Base-by-base conservation (phyloP, 2,888 invertebrate genomes). In the Masnerella sp. region DNA sequence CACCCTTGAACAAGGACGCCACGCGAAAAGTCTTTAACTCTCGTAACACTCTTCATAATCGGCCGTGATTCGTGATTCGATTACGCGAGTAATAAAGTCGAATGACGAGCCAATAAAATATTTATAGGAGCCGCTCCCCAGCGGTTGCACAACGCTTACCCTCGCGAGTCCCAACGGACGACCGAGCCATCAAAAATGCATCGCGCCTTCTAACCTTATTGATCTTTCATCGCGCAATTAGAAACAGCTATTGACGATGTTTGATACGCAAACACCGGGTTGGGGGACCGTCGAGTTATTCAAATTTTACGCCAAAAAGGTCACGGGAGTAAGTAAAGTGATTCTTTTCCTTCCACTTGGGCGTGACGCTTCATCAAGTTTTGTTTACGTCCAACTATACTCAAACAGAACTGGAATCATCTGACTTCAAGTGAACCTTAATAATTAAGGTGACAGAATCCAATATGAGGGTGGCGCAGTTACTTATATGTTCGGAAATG, bases 91-190 rank as follows among this genome's bases (percentile, higher is more conserved):
- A 81, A 84, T 82, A 83, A 85, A 85, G 81, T 83, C 82, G 81
- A 83, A 82, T 80, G 82, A 86, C 83, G 84, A 82, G 84, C 84
- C 84, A 86, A 87, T 86, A 85, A 87, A 86, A 87, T 86, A 87
- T 87, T 86, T 86, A 86, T 85, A 80, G 83, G 84, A 83, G 30
- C 49, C 32, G 42, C 62, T 72, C 83, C 85, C 84, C 76, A 78
- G 83, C 81, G 85, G 85, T 87, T 87, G 83, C 84, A 83, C 83
- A 82, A 82, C 83, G 83, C 84, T 87, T 86, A 86, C 83, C 85
- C 86, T 81, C 74, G 72, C 77, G 76, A 78, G 73, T 83, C 82
- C 81, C 79, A 68, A 76, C 77, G 82, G 80, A 78, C 74, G 73
- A 34, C 49, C 65, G 42, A 70, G 68, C 64, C 73, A 78, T 80